These are phyloP conservation scores for Pelosia muscerda DNA, from an alignment of 2,888 invertebrate genomes.

Conservation along the genomic window DNA sequence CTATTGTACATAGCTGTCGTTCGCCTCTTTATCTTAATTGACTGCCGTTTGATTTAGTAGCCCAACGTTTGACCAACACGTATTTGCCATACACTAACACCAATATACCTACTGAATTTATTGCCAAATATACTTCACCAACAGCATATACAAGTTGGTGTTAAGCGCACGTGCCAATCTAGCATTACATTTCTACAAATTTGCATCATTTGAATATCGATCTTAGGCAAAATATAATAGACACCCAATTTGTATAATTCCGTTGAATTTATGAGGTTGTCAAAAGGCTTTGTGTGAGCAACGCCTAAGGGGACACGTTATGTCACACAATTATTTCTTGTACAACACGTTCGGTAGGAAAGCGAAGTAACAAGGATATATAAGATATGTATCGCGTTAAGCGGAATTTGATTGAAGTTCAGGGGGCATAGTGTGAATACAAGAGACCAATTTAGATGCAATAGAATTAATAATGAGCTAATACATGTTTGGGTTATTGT, in stretches of 20 bases:
- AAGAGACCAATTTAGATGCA: conserved; percentile 41
- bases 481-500: conserved; percentile 19
- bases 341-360: conserved; percentile 75
- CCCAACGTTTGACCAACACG: conserved; percentile 65
- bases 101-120: conserved; percentile 48
- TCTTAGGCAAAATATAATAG: conserved; percentile 45
- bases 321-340: conserved; percentile 79
- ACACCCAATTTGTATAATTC: conserved; percentile 27
- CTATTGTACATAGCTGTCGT: conserved; percentile 82
- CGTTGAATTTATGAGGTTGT: conserved; percentile 54
- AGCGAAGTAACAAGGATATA: conserved; percentile 84
- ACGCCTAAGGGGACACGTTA: conserved; percentile 79
- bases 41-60: conserved; percentile 84
- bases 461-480: conserved; percentile 32
- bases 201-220: conserved; percentile 38
- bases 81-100: conserved; percentile 48
- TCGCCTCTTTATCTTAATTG: conserved; percentile 85
- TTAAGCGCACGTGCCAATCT: conserved; percentile 58
- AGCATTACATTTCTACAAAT: conserved; percentile 34
- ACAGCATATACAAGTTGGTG: conserved; percentile 59
- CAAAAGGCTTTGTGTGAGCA: conserved; percentile 67
- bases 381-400: conserved; percentile 75
- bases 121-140: conserved; percentile 47
- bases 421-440: conserved; percentile 56
- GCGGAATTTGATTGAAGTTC: conserved; percentile 73